Evolutionary conservation across 53 echinoderm and acorn worm species (phyloP).

Genomic region (Patiria pectinifera): DNA sequence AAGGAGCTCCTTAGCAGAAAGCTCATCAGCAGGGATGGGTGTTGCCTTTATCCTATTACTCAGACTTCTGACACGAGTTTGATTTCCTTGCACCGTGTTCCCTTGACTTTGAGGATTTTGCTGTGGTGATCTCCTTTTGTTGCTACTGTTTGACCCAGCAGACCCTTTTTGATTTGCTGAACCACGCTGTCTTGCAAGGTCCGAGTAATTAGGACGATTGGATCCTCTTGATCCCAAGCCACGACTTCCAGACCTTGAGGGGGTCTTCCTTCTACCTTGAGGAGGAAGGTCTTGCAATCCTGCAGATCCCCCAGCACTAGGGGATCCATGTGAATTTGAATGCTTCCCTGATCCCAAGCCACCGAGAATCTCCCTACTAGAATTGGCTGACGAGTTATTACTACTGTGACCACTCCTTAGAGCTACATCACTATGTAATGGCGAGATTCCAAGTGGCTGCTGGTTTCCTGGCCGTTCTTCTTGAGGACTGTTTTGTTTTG

Average conservation of each 20-base stretch:
- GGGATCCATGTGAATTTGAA: background rate
- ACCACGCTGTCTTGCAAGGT: constrained; percentile 15
- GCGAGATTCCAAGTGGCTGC: background rate
- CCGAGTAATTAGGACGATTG: background rate
- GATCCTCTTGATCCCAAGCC: constrained; percentile 10
- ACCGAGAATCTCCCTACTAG: background rate
- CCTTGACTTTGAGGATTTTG: background rate
- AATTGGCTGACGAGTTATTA: constrained; percentile 41
- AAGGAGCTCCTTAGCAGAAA: constrained; percentile 43
- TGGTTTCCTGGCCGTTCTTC: background rate
- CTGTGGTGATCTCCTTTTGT: background rate
- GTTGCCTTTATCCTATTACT: constrained; percentile 30
- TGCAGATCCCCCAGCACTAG: background rate
- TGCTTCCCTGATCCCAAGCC: constrained; percentile 6
- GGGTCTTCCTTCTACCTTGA: background rate
- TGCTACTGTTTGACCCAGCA: constrained; percentile 5
- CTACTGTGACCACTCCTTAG: background rate
- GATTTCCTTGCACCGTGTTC: background rate
- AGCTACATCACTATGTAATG: background rate
- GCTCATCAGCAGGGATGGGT: constrained; percentile 52
- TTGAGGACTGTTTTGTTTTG: background rate
- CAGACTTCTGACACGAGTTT: constrained; percentile 6
- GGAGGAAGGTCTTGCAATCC: constrained; percentile 11
- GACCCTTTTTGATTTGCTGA: constrained; percentile 41
- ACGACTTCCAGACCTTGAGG: constrained; percentile 5